phyloP scores from a whole-genome alignment of 1,140 invertebrate genomes.

The Aphelinus certus region DNA sequence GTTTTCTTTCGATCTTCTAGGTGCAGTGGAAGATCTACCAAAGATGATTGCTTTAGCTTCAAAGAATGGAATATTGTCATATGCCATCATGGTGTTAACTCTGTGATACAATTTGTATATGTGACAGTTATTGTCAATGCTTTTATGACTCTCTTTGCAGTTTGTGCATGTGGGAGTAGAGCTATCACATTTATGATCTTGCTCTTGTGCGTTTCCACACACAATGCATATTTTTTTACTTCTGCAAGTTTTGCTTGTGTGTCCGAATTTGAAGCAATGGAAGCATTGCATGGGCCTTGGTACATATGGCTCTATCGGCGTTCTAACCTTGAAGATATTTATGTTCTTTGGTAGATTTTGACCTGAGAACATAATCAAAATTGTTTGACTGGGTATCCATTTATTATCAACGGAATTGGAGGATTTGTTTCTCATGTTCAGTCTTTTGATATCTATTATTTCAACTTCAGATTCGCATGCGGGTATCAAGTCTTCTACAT shows the following conservation, averaged over 20 bases:
- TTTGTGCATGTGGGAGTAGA: conserved; percentile 27
- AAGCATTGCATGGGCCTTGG: conserved; percentile 31
- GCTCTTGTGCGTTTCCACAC: conserved; percentile 33
- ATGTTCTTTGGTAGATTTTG: conserved; percentile 24
- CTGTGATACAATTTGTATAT: conserved; percentile 10
- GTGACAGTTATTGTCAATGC: conserved; percentile 7
- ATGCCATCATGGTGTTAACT: conserved; percentile 34
- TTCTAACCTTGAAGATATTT: conserved; percentile 21
- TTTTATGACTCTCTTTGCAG: conserved; percentile 37
- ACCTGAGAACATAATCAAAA: conserved; percentile 25
- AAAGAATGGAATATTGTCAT: conserved; percentile 31
- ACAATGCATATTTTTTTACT: conserved; percentile 16
- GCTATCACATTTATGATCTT: neutral
- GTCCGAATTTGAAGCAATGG: conserved; percentile 36
- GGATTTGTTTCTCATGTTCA: conserved; percentile 34
- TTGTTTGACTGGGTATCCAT: conserved; percentile 32
- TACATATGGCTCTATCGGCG: conserved; percentile 27
- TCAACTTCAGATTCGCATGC: neutral
- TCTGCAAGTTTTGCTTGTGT: conserved; percentile 24
- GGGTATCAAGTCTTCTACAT: conserved; percentile 3
- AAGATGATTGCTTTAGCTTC: conserved; percentile 31
- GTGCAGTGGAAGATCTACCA: neutral
- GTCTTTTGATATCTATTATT: conserved; percentile 11
- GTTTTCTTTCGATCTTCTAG: no score
- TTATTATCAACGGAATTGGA: conserved; percentile 5